A percentile compares a stretch with the other conserved stretches of the same genome.
phyloP scores from a whole-genome alignment of 2,113 vertebrate species.

The Silurus meridionalis region DNA sequence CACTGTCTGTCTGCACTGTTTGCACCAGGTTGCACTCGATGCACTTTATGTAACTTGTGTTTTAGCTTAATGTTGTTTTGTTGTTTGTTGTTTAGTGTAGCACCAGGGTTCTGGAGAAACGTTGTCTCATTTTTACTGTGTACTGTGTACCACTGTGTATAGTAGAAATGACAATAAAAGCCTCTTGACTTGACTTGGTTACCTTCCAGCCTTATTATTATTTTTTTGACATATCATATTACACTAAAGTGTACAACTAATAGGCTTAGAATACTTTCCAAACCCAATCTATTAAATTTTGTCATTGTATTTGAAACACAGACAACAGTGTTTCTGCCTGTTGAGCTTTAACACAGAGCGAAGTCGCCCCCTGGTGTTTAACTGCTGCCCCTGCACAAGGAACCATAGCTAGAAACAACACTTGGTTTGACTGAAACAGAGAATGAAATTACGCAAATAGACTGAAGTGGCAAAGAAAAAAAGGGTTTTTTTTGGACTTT shows the following conservation, averaged over 20 bases:
- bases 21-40: too few species aligned
- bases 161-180: too few species aligned
- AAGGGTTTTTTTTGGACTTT: conserved; percentile 59
- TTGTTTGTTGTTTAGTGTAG: too few species aligned
- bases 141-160: too few species aligned
- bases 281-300: not conserved
- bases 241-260: not conserved
- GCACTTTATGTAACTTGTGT: too few species aligned
- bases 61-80: too few species aligned
- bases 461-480: conserved; percentile 1
- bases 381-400: not conserved
- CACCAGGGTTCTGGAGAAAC: too few species aligned
- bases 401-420: not conserved
- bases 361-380: conserved; percentile 1
- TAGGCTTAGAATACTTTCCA: not conserved
- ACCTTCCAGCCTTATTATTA: too few species aligned
- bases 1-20: too few species aligned
- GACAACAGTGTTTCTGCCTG: not conserved
- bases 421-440: not conserved
- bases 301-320: not conserved
- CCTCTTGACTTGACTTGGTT: too few species aligned
- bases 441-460: conserved; percentile 24
- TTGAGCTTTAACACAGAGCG: not conserved
- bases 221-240: not conserved
- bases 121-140: too few species aligned